Evolutionary conservation across 2,888 invertebrate species (phyloP).

Genomic region (Cosmia pyralina): DNA sequence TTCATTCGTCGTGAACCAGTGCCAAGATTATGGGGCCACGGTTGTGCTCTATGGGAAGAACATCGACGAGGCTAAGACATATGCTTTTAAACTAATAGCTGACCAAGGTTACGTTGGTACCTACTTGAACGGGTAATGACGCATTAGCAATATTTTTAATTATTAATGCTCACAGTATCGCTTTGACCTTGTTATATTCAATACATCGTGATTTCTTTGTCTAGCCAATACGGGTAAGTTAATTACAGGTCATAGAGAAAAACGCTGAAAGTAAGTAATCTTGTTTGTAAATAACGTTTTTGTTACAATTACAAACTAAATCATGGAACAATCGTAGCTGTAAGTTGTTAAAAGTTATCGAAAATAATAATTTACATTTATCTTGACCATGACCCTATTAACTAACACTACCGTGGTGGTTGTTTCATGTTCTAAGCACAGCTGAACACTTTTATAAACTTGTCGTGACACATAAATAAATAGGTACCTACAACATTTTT

Average conservation of each 20-base stretch:
- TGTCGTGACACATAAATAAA: too few species aligned
- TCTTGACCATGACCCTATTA: neutral
- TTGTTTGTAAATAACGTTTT: neutral
- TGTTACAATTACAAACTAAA: neutral
- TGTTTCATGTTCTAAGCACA: neutral
- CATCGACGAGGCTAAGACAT: conserved; percentile 93
- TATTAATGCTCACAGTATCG: neutral
- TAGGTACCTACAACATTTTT: neutral
- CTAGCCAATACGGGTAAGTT: neutral
- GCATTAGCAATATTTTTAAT: neutral
- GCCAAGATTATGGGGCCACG: conserved; percentile 93
- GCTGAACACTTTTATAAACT: neutral
- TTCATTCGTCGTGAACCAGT: conserved; percentile 95
- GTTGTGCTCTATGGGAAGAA: conserved; percentile 94
- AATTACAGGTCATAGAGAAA: neutral
- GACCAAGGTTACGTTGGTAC: conserved; percentile 90
- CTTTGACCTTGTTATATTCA: neutral
- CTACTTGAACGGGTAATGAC: conserved; percentile 95
- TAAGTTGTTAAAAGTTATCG: neutral
- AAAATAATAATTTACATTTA: neutral
- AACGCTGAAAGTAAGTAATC: neutral
- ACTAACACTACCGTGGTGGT: neutral
- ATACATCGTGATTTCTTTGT: neutral
- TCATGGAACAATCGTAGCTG: neutral
- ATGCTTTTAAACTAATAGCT: conserved; percentile 92